Conservation (phyloP, 2,888 invertebrate species). For the Nesidiocoris tenuis region DNA sequence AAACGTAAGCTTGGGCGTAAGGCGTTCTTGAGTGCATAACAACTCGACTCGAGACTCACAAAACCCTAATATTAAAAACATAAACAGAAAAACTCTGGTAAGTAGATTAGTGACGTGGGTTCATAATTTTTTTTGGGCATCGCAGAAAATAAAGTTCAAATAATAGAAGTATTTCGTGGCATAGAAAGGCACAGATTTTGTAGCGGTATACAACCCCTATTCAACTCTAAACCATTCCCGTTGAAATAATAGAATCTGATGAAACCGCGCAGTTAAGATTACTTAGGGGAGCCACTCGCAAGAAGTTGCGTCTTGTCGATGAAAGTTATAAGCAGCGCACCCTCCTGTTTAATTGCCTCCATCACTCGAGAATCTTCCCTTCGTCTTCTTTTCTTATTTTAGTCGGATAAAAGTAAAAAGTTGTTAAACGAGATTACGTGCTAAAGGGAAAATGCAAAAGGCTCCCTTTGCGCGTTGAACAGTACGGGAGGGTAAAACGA, state of each 20-base stretch:
- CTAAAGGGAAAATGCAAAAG: background rate
- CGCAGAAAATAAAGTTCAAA: too few relatives aligned
- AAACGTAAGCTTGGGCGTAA: too few relatives aligned
- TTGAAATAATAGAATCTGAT: background rate
- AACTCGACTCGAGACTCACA: too few relatives aligned
- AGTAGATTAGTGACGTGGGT: too few relatives aligned
- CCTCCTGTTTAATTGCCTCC: background rate
- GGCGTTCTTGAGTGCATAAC: too few relatives aligned
- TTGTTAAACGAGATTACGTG: background rate
- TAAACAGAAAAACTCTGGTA: too few relatives aligned
- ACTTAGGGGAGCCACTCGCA: background rate
- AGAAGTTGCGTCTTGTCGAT: background rate
- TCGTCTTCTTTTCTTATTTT: background rate
- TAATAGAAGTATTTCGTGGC: too few relatives aligned
- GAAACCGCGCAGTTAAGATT: background rate
- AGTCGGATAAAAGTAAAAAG: background rate
- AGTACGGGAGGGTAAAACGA: background rate
- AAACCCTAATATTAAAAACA: too few relatives aligned
- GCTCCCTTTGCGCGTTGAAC: background rate
- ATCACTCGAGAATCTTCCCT: background rate
- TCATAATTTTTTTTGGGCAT: too few relatives aligned
- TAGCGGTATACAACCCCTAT: too few relatives aligned
- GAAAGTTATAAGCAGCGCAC: background rate
- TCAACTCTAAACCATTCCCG: too few relatives aligned
- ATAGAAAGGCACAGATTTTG: too few relatives aligned